Evolutionary conservation across 2,888 invertebrate genomes (phyloP).

Genomic region (Melinaea menophilus): DNA sequence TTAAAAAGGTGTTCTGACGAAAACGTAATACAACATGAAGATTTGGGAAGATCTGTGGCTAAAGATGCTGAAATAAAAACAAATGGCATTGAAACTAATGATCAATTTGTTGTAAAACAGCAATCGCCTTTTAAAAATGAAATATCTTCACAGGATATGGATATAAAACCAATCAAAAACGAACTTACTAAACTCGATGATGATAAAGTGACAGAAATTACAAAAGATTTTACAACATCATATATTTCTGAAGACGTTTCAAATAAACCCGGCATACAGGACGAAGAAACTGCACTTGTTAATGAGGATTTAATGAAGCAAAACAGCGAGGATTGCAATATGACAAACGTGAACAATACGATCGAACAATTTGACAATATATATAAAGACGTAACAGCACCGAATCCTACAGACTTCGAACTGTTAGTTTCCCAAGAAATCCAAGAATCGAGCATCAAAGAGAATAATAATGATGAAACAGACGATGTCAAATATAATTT

Average conservation of each 20-base stretch:
- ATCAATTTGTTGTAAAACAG: no score
- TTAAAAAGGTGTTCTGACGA: neutral
- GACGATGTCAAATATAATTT: conserved; percentile 53
- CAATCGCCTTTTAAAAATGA: no score
- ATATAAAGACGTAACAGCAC: conserved; percentile 55
- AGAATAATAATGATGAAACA: conserved; percentile 21
- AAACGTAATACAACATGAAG: no score
- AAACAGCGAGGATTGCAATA: conserved; percentile 15
- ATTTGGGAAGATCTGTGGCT: no score
- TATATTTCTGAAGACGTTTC: neutral
- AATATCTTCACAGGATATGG: no score
- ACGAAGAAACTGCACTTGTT: conserved; percentile 19
- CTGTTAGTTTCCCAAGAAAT: conserved; percentile 45
- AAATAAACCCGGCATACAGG: conserved; percentile 9
- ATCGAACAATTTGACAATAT: conserved; percentile 64
- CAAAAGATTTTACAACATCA: neutral
- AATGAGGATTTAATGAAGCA: conserved; percentile 11
- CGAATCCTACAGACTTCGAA: conserved; percentile 64
- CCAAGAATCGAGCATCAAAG: conserved; percentile 23
- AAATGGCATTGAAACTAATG: no score
- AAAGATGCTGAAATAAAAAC: no score
- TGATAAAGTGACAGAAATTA: neutral
- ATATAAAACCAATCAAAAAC: no score
- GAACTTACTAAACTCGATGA: no score
- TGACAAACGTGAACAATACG: conserved; percentile 46